Evolutionary conservation across 2,113 vertebrate species (phyloP), one percentile per base, ranked within the genome.

Genomic region (Cyphomyrus plagiostoma): DNA sequence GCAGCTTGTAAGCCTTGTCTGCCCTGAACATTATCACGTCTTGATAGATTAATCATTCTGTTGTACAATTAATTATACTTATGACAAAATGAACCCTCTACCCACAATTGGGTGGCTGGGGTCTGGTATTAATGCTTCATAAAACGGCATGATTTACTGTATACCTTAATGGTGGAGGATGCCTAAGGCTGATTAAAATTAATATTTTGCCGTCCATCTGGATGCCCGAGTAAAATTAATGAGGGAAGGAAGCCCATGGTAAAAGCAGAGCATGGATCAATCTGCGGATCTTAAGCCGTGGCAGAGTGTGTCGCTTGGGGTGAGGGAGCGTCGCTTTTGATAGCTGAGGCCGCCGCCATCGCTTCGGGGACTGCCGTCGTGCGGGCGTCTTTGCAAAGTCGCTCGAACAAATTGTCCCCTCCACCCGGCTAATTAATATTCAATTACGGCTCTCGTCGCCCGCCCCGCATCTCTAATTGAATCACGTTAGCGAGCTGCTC

Each of bases 141-240:
- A 96, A 97, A 96, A 96, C 97, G 96, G 94, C 94, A 95, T 97
- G 97, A 97, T 98, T 98, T 97, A 98, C 95, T 95, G 96, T 97
- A 97, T 96, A 98, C 97, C 97, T 98, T 98, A 97, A 97, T 95
- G 96, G 95, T 98, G 96, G 96, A 96, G 96, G 95, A 91, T 95
- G 98, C 98, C 98, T 98, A 96, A 97, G 98, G 98, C 97, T 96
- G 97, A 98, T 98, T 97, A 98, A 98, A 98, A 98, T 99, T 99
- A 98, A 99, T 99, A 98, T 98, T 98, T 98, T 98, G 96, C 97
- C 98, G 98, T 97, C 98, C 98, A 99, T 99, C 97, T 98, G 98
- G 98, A 97, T 96, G 96, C 98, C 98, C 98, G 97, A 97, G 97
- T 95, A 97, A 97, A 99, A 99, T 99, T 98, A 98, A 99, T 98